A percentile compares a stretch with the other conserved stretches of the same genome.
These are phyloP conservation scores for Drosophila aldrichi DNA, from an alignment of 2,888 invertebrate genomes.

Conservation along the genomic window DNA sequence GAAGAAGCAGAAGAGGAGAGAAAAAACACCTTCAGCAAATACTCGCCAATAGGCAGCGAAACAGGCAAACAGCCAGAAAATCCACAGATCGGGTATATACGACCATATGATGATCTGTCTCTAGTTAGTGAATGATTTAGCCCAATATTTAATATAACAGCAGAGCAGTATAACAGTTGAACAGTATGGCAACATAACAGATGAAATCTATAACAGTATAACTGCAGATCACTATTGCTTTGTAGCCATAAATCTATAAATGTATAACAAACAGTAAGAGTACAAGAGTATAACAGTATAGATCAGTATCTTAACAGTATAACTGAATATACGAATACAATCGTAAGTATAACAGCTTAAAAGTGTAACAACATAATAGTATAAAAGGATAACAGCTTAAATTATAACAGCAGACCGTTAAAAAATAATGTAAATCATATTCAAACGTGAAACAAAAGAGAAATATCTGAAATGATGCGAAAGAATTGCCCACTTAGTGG, in stretches of 20 bases:
- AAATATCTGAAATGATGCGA: background rate
- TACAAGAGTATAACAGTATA: background rate
- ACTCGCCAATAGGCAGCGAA: constrained; percentile 34
- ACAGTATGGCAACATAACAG: background rate
- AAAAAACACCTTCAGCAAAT: constrained; percentile 74
- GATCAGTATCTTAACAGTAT: background rate
- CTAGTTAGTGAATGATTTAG: background rate
- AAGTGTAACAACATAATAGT: background rate
- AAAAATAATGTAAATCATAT: background rate
- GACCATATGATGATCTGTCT: constrained; percentile 40
- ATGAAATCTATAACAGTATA: background rate
- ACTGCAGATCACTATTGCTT: too few species aligned
- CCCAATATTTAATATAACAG: background rate
- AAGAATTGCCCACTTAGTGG: background rate
- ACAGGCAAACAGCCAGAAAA: constrained; percentile 7
- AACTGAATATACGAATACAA: background rate
- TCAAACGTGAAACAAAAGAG: background rate
- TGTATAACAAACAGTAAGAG: too few species aligned
- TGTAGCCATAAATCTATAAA: too few species aligned
- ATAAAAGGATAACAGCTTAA: background rate
- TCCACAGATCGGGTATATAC: background rate
- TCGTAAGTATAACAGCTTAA: background rate
- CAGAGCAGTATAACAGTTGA: background rate
- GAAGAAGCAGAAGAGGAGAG: background rate
- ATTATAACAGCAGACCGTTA: background rate